Conservation (phyloP, 2,797 vertebrate species). For the Poecile montanus region DNA sequence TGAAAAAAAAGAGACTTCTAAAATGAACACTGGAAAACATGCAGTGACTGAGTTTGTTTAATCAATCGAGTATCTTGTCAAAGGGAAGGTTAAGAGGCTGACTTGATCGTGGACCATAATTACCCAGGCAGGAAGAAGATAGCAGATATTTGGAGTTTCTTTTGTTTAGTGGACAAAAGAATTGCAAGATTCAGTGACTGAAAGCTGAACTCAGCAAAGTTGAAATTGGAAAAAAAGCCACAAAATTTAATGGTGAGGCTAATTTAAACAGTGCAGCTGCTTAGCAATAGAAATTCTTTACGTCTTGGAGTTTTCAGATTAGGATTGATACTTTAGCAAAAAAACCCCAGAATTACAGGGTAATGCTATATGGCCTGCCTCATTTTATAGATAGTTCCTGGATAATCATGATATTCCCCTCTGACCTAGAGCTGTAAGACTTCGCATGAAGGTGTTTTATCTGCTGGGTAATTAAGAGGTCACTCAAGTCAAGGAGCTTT, state of each 20-base stretch:
- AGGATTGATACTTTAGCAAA: not conserved
- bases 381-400: not conserved
- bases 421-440: not conserved
- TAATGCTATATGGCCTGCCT: not conserved
- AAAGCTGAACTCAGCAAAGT: conserved; percentile 62
- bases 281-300: conserved; percentile 33
- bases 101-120: conserved; percentile 17
- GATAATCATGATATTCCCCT: not conserved
- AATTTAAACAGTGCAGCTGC: conserved; percentile 61
- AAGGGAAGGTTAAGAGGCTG: conserved; percentile 9
- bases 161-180: conserved; percentile 60
- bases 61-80: not conserved
- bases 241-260: conserved; percentile 49
- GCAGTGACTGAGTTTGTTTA: not conserved
- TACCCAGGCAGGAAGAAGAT: conserved; percentile 21
- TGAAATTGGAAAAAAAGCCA: conserved; percentile 36
- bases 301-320: conserved; percentile 7
- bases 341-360: not conserved
- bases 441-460: not conserved
- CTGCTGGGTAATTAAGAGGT: not conserved
- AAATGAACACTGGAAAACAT: not conserved
- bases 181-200: conserved; percentile 32
- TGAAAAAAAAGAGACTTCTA: not conserved
- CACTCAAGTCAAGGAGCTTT: not conserved
- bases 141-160: conserved; percentile 45